Conservation (phyloP, 2,888 invertebrate species). For the Ommatoiulus sabulosus region DNA sequence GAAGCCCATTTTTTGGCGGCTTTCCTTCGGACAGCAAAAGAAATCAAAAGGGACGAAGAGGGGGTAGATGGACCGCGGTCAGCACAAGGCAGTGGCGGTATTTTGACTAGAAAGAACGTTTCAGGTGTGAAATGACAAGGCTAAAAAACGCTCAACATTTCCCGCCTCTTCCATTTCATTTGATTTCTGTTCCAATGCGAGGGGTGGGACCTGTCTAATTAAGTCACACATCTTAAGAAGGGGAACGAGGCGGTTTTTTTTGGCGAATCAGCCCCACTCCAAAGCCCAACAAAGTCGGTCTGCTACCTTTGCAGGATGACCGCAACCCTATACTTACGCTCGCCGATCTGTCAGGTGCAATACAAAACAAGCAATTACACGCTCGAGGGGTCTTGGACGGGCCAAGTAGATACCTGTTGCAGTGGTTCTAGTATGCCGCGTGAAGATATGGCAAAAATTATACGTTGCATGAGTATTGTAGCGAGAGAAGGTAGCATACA, state of each 20-base stretch:
- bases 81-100: constrained; percentile 24
- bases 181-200: constrained; percentile 34
- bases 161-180: constrained; percentile 36
- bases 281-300: constrained; percentile 25
- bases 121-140: constrained; percentile 36
- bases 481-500: neutral
- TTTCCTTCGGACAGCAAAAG: neutral
- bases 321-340: neutral
- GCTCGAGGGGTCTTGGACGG: neutral
- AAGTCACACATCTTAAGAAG: constrained; percentile 40
- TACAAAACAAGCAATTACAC: constrained; percentile 35
- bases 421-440: neutral
- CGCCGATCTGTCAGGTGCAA: constrained; percentile 28
- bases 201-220: constrained; percentile 43
- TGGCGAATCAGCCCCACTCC: neutral
- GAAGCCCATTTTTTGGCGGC: constrained; percentile 34
- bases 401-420: neutral
- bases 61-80: neutral
- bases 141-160: neutral
- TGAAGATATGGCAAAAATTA: neutral
- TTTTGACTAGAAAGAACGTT: constrained; percentile 24
- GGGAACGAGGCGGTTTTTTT: neutral
- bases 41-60: constrained; percentile 12
- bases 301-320: neutral
- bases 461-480: neutral